Evolutionary conservation across 1,140 invertebrate species (phyloP).

Genomic region (Antheraea mylitta): DNA sequence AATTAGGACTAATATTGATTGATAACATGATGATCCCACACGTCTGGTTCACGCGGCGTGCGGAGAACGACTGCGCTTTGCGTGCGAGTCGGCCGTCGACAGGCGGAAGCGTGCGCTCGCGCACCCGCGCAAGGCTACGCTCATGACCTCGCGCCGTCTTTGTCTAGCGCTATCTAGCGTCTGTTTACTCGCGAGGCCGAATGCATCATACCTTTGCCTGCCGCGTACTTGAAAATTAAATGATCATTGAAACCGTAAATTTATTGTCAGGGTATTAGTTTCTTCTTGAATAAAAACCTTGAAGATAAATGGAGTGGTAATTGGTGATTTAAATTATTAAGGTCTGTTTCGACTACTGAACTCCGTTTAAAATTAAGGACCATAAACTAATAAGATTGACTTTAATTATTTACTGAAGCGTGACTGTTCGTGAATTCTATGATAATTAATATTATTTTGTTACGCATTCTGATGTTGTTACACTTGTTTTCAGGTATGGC

Average conservation of each 20-base stretch:
- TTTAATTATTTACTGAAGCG: not conserved
- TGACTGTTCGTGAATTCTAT: not conserved
- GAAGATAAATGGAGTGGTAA: slow-evolving; percentile 41
- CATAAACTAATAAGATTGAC: not conserved
- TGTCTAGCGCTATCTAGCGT: slow-evolving; percentile 76
- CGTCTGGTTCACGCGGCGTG: slow-evolving; percentile 36
- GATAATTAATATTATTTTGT: slow-evolving; percentile 6
- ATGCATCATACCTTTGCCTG: slow-evolving; percentile 67
- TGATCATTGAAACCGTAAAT: slow-evolving; percentile 62
- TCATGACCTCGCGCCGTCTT: slow-evolving; percentile 76
- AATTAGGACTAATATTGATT: not conserved
- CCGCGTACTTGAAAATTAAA: slow-evolving; percentile 57
- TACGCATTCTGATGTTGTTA: slow-evolving; percentile 1
- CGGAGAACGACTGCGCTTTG: slow-evolving; percentile 44
- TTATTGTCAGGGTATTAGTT: slow-evolving; percentile 37
- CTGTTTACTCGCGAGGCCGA: slow-evolving; percentile 72
- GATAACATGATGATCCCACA: slow-evolving; percentile 9
- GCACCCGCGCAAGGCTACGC: slow-evolving; percentile 74
- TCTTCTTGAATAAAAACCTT: slow-evolving; percentile 40
- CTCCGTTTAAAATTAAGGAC: slow-evolving; percentile 1
- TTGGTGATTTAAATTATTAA: slow-evolving; percentile 17
- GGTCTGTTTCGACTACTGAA: slow-evolving; percentile 4
- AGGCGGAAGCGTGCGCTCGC: slow-evolving; percentile 70
- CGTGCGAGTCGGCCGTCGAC: slow-evolving; percentile 40
- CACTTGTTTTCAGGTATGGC: slow-evolving; percentile 57